These are phyloP conservation scores for Rhyacichthys aspro DNA, from an alignment of 2,797 vertebrate species.

Conservation along the genomic window DNA sequence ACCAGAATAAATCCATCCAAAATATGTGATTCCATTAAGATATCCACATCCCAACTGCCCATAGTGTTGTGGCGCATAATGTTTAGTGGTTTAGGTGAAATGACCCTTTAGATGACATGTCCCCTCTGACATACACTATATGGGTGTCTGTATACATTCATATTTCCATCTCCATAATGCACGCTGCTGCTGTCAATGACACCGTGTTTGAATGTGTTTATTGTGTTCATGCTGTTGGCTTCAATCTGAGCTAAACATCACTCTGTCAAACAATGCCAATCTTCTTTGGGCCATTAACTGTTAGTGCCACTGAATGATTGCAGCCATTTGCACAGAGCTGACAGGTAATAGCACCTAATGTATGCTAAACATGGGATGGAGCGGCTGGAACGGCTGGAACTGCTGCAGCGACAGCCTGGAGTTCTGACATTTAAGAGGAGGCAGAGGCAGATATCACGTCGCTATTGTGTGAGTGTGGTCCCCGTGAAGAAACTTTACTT, in stretches of 20 bases:
- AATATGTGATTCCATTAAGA: too few species aligned
- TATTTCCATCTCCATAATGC: not conserved
- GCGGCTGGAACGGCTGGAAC: slow-evolving; percentile 9
- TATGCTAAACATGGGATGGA: not conserved
- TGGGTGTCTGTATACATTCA: not conserved
- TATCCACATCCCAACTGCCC: too few species aligned
- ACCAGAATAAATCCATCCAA: too few species aligned
- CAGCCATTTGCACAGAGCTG: slow-evolving; percentile 2
- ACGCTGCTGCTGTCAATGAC: not conserved
- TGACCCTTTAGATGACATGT: too few species aligned
- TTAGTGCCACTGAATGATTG: not conserved
- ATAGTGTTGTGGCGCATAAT: too few species aligned
- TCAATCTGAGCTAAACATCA: not conserved
- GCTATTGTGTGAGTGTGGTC: slow-evolving; percentile 35
- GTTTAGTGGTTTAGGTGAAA: too few species aligned
- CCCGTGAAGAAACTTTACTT: slow-evolving; percentile 43
- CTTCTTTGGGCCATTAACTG: slow-evolving; percentile 9
- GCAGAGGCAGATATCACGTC: slow-evolving; percentile 20
- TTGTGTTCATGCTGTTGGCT: too few species aligned
- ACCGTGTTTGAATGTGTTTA: slow-evolving; percentile 7
- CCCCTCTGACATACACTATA: not conserved
- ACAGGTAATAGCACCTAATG: slow-evolving; percentile 1
- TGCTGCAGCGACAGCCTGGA: slow-evolving; percentile 14
- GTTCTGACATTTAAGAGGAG: slow-evolving; percentile 54
- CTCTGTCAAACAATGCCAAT: slow-evolving; percentile 8